phyloP scores from a whole-genome alignment of 2,888 invertebrate species.

The Adelognathus sp. region DNA sequence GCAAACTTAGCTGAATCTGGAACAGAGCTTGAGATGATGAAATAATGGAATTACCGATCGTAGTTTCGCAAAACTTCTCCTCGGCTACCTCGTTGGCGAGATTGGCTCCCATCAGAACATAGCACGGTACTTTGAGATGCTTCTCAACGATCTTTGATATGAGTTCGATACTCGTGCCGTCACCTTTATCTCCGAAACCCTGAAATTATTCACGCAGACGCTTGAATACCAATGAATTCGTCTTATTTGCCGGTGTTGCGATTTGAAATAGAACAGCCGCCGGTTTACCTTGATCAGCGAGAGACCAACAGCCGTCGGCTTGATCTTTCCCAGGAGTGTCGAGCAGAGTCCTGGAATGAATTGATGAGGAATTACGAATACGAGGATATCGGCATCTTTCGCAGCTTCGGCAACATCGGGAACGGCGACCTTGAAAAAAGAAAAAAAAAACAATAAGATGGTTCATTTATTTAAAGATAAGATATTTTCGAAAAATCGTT shows the following conservation, averaged over 20 bases:
- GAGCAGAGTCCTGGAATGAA: constrained; percentile 84
- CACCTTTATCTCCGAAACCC: constrained; percentile 82
- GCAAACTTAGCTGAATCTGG: too few relatives aligned
- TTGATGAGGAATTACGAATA: constrained; percentile 88
- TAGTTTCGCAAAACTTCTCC: constrained; percentile 88
- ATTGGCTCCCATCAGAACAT: constrained; percentile 88
- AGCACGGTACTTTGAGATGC: constrained; percentile 84
- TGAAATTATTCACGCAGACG: constrained; percentile 63
- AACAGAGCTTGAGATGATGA: too few relatives aligned
- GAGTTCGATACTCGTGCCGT: constrained; percentile 83
- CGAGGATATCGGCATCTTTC: constrained; percentile 85
- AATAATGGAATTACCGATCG: too few relatives aligned
- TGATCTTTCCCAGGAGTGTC: constrained; percentile 84
- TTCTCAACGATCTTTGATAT: constrained; percentile 85
- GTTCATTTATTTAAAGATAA: too few relatives aligned
- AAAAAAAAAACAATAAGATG: constrained; percentile 10
- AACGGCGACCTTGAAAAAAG: constrained; percentile 83
- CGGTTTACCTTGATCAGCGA: constrained; percentile 85
- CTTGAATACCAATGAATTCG: not conserved
- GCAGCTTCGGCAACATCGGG: constrained; percentile 85
- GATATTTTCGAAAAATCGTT: too few relatives aligned
- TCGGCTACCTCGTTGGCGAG: constrained; percentile 87
- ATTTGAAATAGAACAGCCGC: not conserved
- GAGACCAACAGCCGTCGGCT: constrained; percentile 84
- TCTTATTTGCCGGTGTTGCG: not conserved